A percentile compares a stretch with the other conserved stretches of the same genome.
These are phyloP conservation scores for Sceloporus undulatus DNA, from an alignment of 2,113 vertebrate species.

Conservation along the genomic window DNA sequence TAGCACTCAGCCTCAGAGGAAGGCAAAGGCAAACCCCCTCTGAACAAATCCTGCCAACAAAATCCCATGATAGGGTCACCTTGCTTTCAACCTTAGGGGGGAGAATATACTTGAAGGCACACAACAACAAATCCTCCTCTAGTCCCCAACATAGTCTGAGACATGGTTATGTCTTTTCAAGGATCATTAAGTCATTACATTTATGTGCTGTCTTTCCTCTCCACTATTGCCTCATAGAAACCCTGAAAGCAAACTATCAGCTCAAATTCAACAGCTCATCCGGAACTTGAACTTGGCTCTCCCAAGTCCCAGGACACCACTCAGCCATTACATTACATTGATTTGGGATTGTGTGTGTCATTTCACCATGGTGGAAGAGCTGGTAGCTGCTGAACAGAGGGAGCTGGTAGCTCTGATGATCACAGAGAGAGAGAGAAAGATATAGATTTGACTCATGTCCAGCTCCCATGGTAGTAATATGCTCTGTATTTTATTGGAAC, in stretches of 20 bases:
- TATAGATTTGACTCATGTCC: background rate
- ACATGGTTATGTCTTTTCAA: background rate
- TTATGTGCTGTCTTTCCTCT: background rate
- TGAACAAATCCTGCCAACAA: no score
- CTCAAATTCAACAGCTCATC: background rate
- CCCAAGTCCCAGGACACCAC: no score
- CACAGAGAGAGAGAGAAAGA: background rate
- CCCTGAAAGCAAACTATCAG: background rate
- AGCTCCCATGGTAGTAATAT: background rate
- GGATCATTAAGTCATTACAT: background rate
- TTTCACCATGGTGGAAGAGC: background rate
- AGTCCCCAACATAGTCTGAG: background rate
- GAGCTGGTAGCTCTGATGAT: background rate
- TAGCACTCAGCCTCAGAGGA: no score
- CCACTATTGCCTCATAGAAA: background rate
- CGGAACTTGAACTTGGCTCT: background rate
- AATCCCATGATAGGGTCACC: no score
- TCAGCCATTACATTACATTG: background rate
- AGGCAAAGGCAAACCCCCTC: no score
- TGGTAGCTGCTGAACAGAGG: no score
- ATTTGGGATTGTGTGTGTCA: background rate
- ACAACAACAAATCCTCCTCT: background rate
- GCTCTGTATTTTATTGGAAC: background rate
- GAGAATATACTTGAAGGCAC: no score
- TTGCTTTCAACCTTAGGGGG: no score